Conservation (phyloP, 2,888 invertebrate species). For the Phaonia tiefii region DNA sequence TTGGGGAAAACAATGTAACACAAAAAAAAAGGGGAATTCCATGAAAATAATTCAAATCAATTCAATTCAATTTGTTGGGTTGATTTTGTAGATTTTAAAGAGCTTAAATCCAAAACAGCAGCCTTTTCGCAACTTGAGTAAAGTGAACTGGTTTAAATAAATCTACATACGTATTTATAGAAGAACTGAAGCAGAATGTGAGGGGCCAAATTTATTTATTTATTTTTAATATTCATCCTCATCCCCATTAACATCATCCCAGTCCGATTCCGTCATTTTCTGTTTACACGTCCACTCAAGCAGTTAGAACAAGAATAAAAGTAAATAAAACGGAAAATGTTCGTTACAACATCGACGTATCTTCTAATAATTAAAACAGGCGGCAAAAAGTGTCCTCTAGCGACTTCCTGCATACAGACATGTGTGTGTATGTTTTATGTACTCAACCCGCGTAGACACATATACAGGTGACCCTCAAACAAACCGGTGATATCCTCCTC, state of each 20-base stretch:
- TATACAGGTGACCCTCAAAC: too few relatives aligned
- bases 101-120: too few relatives aligned
- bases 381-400: not conserved
- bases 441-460: too few relatives aligned
- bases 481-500: too few relatives aligned
- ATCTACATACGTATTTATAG: conserved; percentile 18
- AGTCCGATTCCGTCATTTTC: not conserved
- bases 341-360: not conserved
- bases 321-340: not conserved
- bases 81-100: too few relatives aligned
- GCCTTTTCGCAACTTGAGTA: too few relatives aligned
- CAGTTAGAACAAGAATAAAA: conserved; percentile 1
- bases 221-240: conserved; percentile 22
- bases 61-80: too few relatives aligned
- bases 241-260: not conserved
- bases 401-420: not conserved
- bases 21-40: too few relatives aligned
- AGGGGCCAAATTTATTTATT: conserved; percentile 16
- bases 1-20: too few relatives aligned
- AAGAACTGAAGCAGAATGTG: not conserved
- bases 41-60: too few relatives aligned
- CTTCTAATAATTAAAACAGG: not conserved
- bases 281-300: conserved; percentile 13
- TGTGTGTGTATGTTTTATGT: too few relatives aligned
- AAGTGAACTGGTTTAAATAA: not conserved